These are phyloP conservation scores for Proterorhinus semilunaris DNA, from an alignment of 2,113 vertebrate genomes.

Conservation along the genomic window DNA sequence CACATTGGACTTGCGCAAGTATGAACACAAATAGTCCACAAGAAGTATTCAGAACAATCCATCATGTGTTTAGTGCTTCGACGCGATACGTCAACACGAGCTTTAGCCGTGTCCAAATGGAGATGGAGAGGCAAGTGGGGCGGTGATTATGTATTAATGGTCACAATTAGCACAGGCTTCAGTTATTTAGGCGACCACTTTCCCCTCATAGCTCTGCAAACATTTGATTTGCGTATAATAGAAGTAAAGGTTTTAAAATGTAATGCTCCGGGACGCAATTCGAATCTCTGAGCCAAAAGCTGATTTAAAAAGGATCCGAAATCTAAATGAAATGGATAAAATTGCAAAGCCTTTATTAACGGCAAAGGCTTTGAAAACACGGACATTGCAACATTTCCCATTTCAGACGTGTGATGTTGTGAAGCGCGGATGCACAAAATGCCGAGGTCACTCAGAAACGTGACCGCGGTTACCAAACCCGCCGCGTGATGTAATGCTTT, in stretches of 20 bases:
- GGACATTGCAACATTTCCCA: conserved; percentile 67
- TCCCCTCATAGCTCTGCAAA: not conserved
- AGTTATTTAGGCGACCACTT: not conserved
- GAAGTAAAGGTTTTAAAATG: no score
- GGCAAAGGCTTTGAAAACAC: conserved; percentile 38
- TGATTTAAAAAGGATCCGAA: no score
- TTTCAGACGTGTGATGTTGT: conserved; percentile 54
- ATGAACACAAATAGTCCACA: not conserved
- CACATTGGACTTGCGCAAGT: not conserved
- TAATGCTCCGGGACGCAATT: no score
- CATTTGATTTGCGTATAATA: not conserved
- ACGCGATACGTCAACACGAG: conserved; percentile 24
- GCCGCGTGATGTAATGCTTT: conserved; percentile 36
- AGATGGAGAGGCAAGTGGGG: not conserved
- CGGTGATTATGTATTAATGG: not conserved
- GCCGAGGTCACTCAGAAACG: conserved; percentile 32
- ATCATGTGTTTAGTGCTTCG: not conserved
- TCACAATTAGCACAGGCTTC: conserved; percentile 27
- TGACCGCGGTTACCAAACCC: conserved; percentile 11
- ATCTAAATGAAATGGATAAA: no score
- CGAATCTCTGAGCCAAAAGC: no score
- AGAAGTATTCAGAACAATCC: not conserved
- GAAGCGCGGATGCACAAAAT: conserved; percentile 27
- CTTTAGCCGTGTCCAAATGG: conserved; percentile 11
- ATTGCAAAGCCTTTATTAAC: no score